phyloP scores from a whole-genome alignment of 2,888 invertebrate species.

The Plagodis pulveraria region DNA sequence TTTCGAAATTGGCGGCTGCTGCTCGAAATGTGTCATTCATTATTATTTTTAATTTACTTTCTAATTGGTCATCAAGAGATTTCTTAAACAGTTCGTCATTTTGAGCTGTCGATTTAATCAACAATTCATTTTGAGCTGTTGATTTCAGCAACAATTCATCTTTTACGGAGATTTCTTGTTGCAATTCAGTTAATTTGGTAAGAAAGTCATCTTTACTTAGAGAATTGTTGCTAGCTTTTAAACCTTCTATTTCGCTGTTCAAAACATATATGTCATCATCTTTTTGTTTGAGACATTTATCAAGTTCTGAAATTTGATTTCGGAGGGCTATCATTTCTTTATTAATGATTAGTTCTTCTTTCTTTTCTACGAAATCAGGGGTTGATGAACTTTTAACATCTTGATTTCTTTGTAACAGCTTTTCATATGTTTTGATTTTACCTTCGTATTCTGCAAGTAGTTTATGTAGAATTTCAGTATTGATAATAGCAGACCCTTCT shows the following conservation, averaged over 20 bases:
- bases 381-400: constrained; percentile 1
- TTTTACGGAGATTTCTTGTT: constrained; percentile 42
- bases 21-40: constrained; percentile 75
- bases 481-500: constrained; percentile 31
- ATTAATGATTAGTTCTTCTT: too few relatives aligned
- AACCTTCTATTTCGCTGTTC: constrained; percentile 46
- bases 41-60: constrained; percentile 60
- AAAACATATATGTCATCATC: constrained; percentile 48
- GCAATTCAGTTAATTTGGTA: constrained; percentile 46
- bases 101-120: constrained; percentile 23
- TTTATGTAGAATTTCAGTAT: constrained; percentile 64
- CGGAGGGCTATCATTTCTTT: constrained; percentile 30
- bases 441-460: constrained; percentile 71
- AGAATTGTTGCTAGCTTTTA: constrained; percentile 39
- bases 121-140: constrained; percentile 40
- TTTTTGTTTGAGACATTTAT: constrained; percentile 48
- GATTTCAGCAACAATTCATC: constrained; percentile 36
- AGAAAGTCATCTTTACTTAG: constrained; percentile 34
- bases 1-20: constrained; percentile 63
- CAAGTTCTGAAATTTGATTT: constrained; percentile 44
- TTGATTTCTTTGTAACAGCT: constrained; percentile 50
- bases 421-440: constrained; percentile 71
- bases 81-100: constrained; percentile 23
- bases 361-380: constrained; percentile 8
- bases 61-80: constrained; percentile 40